Conservation (phyloP, 2,797 vertebrate genomes). For the Hirundo rustica region DNA sequence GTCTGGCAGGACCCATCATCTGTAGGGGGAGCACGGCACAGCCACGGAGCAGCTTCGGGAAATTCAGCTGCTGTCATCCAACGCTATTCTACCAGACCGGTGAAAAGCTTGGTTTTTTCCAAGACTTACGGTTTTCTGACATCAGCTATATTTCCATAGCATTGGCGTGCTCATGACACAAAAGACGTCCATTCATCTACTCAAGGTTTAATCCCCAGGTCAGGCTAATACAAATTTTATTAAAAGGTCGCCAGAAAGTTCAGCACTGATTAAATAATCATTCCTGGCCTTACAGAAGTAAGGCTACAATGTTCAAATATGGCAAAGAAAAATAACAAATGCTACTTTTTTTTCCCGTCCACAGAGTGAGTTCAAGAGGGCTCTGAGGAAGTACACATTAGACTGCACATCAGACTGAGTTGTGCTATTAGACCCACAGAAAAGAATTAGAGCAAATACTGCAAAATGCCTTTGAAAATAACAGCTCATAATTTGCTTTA, state of each 20-base stretch:
- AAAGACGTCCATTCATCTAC: neutral
- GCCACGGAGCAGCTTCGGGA: neutral
- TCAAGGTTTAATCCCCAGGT: neutral
- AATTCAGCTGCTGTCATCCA: neutral
- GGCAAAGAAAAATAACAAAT: neutral
- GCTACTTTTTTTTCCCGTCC: neutral
- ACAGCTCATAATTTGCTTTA: neutral
- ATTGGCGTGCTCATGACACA: neutral
- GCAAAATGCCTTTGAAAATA: neutral
- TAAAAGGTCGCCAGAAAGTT: constrained; percentile 1
- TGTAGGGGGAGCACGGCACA: neutral
- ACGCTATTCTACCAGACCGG: neutral
- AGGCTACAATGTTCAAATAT: neutral
- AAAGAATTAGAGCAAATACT: neutral
- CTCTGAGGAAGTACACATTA: neutral
- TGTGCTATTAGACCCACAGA: neutral
- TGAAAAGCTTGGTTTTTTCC: neutral
- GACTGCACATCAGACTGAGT: neutral
- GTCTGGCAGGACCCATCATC: neutral
- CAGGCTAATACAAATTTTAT: neutral
- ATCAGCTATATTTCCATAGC: neutral
- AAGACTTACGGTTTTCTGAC: neutral
- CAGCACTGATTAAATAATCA: neutral
- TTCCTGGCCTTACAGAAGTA: neutral
- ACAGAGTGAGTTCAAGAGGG: neutral